These are phyloP conservation scores for Stigmatopora nigra DNA, from an alignment of 2,113 vertebrate species.

Conservation along the genomic window DNA sequence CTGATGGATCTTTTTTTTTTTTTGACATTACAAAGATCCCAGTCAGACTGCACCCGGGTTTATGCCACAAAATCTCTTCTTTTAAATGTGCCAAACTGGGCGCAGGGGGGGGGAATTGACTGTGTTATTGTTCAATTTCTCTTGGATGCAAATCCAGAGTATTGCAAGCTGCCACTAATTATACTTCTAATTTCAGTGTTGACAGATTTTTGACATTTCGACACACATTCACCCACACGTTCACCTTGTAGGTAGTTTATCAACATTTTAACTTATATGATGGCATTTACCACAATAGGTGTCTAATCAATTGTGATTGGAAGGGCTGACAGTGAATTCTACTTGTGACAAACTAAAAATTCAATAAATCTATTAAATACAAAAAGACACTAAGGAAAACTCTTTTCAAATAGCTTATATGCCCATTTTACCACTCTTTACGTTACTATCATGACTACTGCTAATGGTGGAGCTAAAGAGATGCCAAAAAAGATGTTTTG, in stretches of 20 bases:
- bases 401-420: slow-evolving; percentile 33
- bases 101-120: background rate
- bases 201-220: background rate
- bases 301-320: no score
- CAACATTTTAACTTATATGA: background rate
- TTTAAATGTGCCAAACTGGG: slow-evolving; percentile 19
- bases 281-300: no score
- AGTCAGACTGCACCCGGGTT: slow-evolving; percentile 10
- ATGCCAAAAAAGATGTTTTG: slow-evolving; percentile 43
- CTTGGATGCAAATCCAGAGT: background rate
- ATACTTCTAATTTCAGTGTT: background rate
- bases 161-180: background rate
- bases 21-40: slow-evolving; percentile 3
- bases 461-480: slow-evolving; percentile 55
- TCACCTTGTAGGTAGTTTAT: background rate
- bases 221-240: no score
- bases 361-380: no score
- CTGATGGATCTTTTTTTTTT: background rate
- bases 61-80: slow-evolving; percentile 12
- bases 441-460: slow-evolving; percentile 42
- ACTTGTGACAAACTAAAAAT: no score
- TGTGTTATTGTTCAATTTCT: background rate
- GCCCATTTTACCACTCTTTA: slow-evolving; percentile 33
- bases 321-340: no score
- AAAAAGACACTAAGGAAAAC: slow-evolving; percentile 10